These are phyloP conservation scores for Lophius americanus DNA, from an alignment of 2,797 vertebrate genomes.

Conservation along the genomic window DNA sequence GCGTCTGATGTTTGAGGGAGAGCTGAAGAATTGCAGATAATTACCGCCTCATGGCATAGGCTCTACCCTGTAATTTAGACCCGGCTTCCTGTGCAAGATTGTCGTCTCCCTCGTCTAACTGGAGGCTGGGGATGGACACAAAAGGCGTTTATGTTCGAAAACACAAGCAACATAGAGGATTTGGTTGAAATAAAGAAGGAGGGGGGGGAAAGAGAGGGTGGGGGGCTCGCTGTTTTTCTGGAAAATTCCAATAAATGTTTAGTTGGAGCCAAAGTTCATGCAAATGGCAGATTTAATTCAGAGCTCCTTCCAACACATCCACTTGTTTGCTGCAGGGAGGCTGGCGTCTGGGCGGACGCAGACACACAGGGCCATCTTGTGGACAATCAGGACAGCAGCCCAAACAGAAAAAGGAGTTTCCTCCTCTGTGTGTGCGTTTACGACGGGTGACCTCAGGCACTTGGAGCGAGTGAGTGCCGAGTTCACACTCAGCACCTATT, in stretches of 20 bases:
- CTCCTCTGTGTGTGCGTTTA: background rate
- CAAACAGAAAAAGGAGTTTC: background rate
- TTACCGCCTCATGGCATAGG: conserved; percentile 72
- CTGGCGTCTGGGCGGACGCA: conserved; percentile 18
- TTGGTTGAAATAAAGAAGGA: conserved; percentile 10
- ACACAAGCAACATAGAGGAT: conserved; percentile 14
- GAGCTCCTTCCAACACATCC: background rate
- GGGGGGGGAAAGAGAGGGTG: background rate
- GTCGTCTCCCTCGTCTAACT: conserved; percentile 69
- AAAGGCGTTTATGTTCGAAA: background rate
- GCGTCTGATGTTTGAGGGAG: conserved; percentile 53
- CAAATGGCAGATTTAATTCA: background rate
- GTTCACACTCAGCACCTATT: conserved; percentile 41
- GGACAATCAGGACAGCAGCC: conserved; percentile 53
- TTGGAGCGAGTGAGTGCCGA: conserved; percentile 41
- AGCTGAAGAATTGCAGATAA: conserved; percentile 73
- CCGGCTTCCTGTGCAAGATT: conserved; percentile 73
- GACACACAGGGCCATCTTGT: conserved; percentile 76
- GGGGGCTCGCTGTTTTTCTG: background rate
- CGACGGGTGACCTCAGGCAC: conserved; percentile 47
- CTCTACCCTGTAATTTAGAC: conserved; percentile 77
- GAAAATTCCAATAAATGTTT: background rate
- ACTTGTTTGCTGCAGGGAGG: background rate
- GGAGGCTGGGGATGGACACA: conserved; percentile 35
- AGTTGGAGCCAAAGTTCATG: background rate